Conservation (phyloP, 2,113 vertebrate species). For the Petroica traversi region DNA sequence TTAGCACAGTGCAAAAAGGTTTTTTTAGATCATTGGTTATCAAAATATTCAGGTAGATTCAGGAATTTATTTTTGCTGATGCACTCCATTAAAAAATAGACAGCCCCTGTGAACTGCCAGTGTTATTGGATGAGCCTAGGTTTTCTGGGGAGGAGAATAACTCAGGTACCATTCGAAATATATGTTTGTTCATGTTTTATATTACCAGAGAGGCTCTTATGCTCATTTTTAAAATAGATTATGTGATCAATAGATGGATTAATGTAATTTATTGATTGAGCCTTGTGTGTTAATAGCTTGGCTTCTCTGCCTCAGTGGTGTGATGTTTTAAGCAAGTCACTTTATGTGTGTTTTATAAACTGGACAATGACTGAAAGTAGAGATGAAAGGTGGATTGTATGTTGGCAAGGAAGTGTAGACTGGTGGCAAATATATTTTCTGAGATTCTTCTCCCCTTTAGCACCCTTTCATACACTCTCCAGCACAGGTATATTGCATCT, state of each 20-base stretch:
- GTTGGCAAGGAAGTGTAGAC: slow-evolving; percentile 46
- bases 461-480: neutral
- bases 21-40: neutral
- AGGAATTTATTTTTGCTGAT: neutral
- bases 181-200: neutral
- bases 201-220: neutral
- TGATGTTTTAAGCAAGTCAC: neutral
- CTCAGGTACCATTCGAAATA: neutral
- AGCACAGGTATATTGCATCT: neutral
- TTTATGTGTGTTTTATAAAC: slow-evolving; percentile 30
- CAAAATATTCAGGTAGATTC: neutral
- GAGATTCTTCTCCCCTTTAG: neutral
- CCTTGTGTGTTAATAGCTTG: slow-evolving; percentile 4
- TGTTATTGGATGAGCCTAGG: neutral
- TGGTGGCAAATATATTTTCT: slow-evolving; percentile 19
- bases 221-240: neutral
- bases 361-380: slow-evolving; percentile 34
- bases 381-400: slow-evolving; percentile 22
- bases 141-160: neutral
- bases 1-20: neutral
- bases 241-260: slow-evolving; percentile 10
- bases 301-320: neutral
- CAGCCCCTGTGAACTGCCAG: neutral
- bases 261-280: slow-evolving; percentile 31
- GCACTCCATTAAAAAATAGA: neutral